Percentiles rank a stretch among this genome's conserved stretches.
phyloP scores from a whole-genome alignment of 1,140 invertebrate species.

The Zaprionus gabonicus region DNA sequence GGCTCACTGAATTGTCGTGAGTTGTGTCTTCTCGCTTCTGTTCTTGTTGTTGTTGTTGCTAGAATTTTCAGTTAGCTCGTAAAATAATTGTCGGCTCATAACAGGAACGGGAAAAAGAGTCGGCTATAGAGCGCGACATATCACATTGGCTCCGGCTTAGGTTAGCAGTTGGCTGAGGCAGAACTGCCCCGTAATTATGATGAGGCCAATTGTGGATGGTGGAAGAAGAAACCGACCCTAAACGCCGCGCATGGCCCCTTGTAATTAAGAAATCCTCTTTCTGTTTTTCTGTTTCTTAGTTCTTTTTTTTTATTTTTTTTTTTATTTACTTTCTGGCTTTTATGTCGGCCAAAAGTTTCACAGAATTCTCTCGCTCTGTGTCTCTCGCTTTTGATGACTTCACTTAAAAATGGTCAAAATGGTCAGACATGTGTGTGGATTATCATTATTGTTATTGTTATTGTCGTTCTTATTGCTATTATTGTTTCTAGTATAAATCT shows the following conservation, averaged over 20 bases:
- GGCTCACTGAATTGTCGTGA: slow-evolving; percentile 53
- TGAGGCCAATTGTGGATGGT: slow-evolving; percentile 64
- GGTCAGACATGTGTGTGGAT: slow-evolving; percentile 65
- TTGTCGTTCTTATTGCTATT: slow-evolving; percentile 69
- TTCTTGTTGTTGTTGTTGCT: slow-evolving; percentile 51
- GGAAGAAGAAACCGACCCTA: slow-evolving; percentile 77
- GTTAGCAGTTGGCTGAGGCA: slow-evolving; percentile 24
- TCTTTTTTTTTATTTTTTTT: slow-evolving; percentile 19
- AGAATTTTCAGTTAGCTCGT: slow-evolving; percentile 71
- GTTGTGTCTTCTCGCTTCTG: slow-evolving; percentile 20
- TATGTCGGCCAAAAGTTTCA: slow-evolving; percentile 76
- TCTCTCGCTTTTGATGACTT: slow-evolving; percentile 70
- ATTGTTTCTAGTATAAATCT: slow-evolving; percentile 64
- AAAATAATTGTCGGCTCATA: slow-evolving; percentile 74
- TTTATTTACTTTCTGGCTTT: slow-evolving; percentile 52
- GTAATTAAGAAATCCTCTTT: slow-evolving; percentile 83
- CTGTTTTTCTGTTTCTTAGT: slow-evolving; percentile 53
- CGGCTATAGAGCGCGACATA: slow-evolving; percentile 77
- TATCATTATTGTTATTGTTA: slow-evolving; percentile 52
- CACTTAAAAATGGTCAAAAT: slow-evolving; percentile 73
- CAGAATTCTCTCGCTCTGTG: slow-evolving; percentile 55
- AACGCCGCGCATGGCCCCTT: slow-evolving; percentile 53
- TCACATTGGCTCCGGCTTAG: slow-evolving; percentile 68
- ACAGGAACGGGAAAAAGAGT: slow-evolving; percentile 27
- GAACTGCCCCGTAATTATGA: slow-evolving; percentile 75